Conservation (phyloP, 1,140 invertebrate genomes). For the Latrodectus geometricus region DNA sequence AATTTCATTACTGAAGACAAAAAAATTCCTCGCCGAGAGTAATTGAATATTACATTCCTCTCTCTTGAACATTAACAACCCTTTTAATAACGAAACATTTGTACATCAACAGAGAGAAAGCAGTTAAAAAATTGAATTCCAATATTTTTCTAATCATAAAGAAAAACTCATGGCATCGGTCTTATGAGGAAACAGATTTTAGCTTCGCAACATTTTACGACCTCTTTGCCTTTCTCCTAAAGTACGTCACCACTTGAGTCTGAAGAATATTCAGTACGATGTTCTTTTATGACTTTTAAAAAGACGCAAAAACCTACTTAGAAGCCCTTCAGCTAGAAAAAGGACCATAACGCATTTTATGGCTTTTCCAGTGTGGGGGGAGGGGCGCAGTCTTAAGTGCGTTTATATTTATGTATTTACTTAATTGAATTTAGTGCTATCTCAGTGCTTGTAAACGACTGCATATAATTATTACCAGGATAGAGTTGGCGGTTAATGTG, state of each 20-base stretch:
- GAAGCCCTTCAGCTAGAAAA: background rate
- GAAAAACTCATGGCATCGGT: background rate
- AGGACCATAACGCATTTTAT: conserved; percentile 39
- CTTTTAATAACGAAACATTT: conserved; percentile 16
- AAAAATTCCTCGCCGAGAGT: too few species aligned
- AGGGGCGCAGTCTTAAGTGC: conserved; percentile 7
- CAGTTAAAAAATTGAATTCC: conserved; percentile 27
- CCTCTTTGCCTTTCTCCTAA: background rate
- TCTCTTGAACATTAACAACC: conserved; percentile 12
- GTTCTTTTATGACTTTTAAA: conserved; percentile 31
- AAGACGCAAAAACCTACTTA: background rate
- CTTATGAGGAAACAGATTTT: background rate
- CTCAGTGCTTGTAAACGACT: conserved; percentile 42
- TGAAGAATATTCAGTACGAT: background rate
- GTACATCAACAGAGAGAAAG: background rate
- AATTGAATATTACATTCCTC: too few species aligned
- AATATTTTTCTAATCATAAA: conserved; percentile 8
- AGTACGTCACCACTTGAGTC: background rate
- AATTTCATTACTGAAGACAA: too few species aligned
- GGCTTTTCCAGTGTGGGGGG: background rate
- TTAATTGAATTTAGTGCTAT: conserved; percentile 55
- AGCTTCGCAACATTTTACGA: conserved; percentile 3
- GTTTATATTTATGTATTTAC: conserved; percentile 56
- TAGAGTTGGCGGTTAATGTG: conserved; percentile 4
- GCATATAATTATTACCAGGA: conserved; percentile 25